These are phyloP conservation scores for Labroides dimidiatus DNA, from an alignment of 2,797 vertebrate genomes.

Conservation along the genomic window DNA sequence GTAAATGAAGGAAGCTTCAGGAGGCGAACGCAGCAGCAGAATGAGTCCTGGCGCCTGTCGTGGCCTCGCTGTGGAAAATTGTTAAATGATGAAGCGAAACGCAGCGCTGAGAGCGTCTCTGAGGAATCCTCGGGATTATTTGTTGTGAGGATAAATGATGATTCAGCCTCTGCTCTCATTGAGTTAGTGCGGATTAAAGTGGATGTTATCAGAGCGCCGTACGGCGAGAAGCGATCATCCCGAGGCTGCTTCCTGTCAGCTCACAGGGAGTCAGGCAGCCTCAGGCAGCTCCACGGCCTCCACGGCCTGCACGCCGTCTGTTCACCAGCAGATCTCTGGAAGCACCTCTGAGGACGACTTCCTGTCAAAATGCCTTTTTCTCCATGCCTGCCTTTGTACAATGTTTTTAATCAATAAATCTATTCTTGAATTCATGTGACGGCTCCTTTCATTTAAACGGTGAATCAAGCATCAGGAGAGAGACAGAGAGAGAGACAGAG, in stretches of 20 bases:
- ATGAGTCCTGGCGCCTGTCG: slow-evolving; percentile 29
- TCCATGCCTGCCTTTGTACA: slow-evolving; percentile 46
- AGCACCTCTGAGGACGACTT: slow-evolving; percentile 48
- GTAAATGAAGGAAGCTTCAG: slow-evolving; percentile 48
- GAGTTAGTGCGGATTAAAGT: slow-evolving; percentile 59
- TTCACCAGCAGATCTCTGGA: slow-evolving; percentile 34
- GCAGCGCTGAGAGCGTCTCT: slow-evolving; percentile 36
- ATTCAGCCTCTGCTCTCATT: slow-evolving; percentile 52
- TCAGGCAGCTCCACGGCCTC: slow-evolving; percentile 31
- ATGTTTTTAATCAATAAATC: slow-evolving; percentile 77
- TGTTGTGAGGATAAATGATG: slow-evolving; percentile 50
- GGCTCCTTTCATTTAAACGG: too few species aligned
- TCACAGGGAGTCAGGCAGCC: slow-evolving; percentile 56
- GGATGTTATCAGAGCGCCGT: slow-evolving; percentile 54
- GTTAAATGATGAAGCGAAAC: slow-evolving; percentile 55
- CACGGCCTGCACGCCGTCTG: too few species aligned
- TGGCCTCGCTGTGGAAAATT: slow-evolving; percentile 46
- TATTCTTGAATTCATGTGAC: slow-evolving; percentile 30
- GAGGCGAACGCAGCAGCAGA: slow-evolving; percentile 28
- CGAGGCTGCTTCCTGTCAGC: slow-evolving; percentile 37
- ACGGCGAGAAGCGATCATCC: too few species aligned
- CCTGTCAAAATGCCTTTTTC: slow-evolving; percentile 47
- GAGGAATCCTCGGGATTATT: slow-evolving; percentile 53
- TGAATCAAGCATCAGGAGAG: too few species aligned
- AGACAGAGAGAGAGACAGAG: too few species aligned